phyloP scores from a whole-genome alignment of 2,797 vertebrate species.

The Loriculus beryllinus region DNA sequence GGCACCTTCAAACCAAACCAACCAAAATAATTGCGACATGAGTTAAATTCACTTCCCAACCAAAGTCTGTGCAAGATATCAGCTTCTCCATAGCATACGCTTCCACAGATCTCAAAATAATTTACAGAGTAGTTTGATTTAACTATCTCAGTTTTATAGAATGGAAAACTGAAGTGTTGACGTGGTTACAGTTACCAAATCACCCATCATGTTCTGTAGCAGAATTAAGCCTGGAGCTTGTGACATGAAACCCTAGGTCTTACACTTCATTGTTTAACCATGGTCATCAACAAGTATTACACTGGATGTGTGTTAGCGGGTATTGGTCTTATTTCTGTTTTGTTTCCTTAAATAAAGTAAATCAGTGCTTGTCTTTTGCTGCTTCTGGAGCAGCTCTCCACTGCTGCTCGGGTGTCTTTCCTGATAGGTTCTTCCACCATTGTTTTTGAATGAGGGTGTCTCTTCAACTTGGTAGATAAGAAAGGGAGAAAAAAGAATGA shows the following conservation, averaged over 20 bases:
- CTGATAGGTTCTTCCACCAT: background rate
- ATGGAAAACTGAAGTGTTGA: background rate
- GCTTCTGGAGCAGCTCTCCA: background rate
- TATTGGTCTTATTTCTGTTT: background rate
- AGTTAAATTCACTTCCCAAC: background rate
- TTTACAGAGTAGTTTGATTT: background rate
- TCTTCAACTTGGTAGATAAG: background rate
- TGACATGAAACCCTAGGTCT: background rate
- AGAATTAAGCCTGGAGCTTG: background rate
- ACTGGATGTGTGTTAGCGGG: background rate
- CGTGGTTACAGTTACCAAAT: background rate
- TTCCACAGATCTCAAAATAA: background rate
- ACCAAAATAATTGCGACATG: background rate
- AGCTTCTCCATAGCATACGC: background rate
- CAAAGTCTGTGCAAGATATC: background rate
- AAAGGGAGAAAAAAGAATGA: background rate
- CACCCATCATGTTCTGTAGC: fast-evolving
- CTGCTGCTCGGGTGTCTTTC: background rate
- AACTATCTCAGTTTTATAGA: background rate
- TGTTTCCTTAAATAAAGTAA: background rate
- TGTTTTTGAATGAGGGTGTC: background rate
- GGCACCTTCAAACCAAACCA: background rate
- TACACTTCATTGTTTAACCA: fast-evolving
- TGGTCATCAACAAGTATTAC: background rate
- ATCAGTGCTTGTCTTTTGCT: background rate